These are phyloP conservation scores for Meriones psammophilus DNA, from an alignment of 2,797 vertebrate species.

Conservation along the genomic window DNA sequence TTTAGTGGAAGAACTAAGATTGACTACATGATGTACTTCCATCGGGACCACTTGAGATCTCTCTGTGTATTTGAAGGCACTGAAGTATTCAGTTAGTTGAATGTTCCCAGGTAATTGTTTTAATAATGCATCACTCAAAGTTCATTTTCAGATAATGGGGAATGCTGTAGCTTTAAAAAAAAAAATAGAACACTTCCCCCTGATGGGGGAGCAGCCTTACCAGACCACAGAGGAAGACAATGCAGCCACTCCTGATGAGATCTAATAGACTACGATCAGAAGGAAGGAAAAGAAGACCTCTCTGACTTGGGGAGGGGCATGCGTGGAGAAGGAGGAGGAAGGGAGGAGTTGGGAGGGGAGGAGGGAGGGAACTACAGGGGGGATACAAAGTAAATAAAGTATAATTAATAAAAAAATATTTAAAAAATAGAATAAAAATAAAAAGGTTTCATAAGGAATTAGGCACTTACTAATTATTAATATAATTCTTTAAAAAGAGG, in stretches of 20 bases:
- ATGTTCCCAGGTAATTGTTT: slow-evolving; percentile 20
- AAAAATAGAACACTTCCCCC: neutral
- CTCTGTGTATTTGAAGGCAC: slow-evolving; percentile 31
- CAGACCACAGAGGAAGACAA: too few relatives aligned
- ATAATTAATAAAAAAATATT: too few relatives aligned
- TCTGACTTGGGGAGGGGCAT: too few relatives aligned
- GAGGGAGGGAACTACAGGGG: too few relatives aligned
- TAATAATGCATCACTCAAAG: neutral
- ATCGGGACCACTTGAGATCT: neutral
- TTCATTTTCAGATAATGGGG: slow-evolving; percentile 18
- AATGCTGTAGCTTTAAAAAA: neutral
- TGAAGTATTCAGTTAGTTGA: neutral
- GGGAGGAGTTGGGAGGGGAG: too few relatives aligned
- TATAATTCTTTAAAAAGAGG: neutral
- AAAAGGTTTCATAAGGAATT: neutral
- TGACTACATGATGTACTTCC: neutral
- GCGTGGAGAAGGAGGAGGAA: too few relatives aligned
- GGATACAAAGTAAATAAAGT: too few relatives aligned
- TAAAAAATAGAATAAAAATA: slow-evolving; percentile 14
- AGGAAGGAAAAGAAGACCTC: too few relatives aligned
- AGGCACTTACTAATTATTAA: neutral
- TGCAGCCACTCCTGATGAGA: too few relatives aligned
- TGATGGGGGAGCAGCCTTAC: too few relatives aligned
- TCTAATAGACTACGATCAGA: too few relatives aligned
- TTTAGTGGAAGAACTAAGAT: slow-evolving; percentile 12